Evolutionary conservation across 2,888 invertebrate species (phyloP).

Genomic region (Chalcis sispes): DNA sequence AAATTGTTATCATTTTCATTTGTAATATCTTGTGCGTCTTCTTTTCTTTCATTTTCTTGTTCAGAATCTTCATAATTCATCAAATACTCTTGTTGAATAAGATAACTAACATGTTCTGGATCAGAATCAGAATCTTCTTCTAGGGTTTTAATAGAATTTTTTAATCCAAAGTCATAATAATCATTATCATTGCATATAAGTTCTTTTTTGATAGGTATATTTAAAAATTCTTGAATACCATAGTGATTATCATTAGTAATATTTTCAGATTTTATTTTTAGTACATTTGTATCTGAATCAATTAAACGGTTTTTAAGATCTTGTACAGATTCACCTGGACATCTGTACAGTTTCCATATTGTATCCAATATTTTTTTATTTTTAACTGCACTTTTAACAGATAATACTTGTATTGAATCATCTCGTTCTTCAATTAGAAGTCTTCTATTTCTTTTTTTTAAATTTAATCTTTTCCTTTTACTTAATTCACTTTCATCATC

Average conservation of each 20-base stretch:
- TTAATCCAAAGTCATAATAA: background rate
- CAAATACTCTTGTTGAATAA: slow-evolving; percentile 49
- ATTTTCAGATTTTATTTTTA: slow-evolving; percentile 31
- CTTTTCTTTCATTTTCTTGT: slow-evolving; percentile 29
- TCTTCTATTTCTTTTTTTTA: slow-evolving; percentile 41
- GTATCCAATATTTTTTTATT: slow-evolving; percentile 44
- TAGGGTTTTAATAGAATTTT: background rate
- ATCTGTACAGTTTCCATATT: slow-evolving; percentile 53
- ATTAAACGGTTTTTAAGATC: slow-evolving; percentile 48
- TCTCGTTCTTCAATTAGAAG: slow-evolving; percentile 11
- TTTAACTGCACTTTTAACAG: slow-evolving; percentile 41
- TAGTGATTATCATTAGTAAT: background rate
- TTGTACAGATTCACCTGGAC: slow-evolving; percentile 50
- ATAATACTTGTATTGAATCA: slow-evolving; percentile 17
- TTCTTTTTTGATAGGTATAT: slow-evolving; percentile 24
- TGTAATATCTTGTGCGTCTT: slow-evolving; percentile 22
- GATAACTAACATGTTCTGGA: slow-evolving; percentile 47
- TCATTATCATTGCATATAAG: background rate
- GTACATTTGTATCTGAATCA: background rate
- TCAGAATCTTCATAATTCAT: slow-evolving; percentile 36
- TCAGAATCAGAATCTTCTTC: slow-evolving; percentile 50
- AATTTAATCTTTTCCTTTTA: slow-evolving; percentile 17
- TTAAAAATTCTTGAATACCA: background rate
- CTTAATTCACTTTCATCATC: slow-evolving; percentile 30
- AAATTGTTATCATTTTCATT: slow-evolving; percentile 3